Conservation (phyloP, 2,888 invertebrate species). For the Apamea anceps region DNA sequence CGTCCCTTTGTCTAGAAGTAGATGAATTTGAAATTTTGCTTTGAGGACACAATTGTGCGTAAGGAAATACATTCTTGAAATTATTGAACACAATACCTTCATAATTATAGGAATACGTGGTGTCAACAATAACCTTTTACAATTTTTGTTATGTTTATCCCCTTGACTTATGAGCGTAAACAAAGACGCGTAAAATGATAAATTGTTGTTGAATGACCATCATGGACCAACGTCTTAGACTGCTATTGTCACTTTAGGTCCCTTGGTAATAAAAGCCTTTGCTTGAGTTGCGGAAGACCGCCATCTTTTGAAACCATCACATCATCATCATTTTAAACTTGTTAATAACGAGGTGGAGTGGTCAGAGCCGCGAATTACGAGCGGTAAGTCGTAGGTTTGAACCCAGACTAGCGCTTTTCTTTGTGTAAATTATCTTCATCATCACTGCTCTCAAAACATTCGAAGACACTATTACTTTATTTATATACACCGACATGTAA, state of each 20-base stretch:
- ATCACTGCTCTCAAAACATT: neutral
- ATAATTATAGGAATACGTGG: slow-evolving; percentile 46
- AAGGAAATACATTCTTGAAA: slow-evolving; percentile 22
- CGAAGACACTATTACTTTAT: neutral
- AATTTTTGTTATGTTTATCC: slow-evolving; percentile 22
- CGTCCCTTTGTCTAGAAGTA: slow-evolving; percentile 39
- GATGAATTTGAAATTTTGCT: slow-evolving; percentile 41
- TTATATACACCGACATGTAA: neutral
- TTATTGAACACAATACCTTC: slow-evolving; percentile 42
- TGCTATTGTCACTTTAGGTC: slow-evolving; percentile 2
- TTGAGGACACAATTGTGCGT: slow-evolving; percentile 25
- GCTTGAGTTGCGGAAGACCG: slow-evolving; percentile 3
- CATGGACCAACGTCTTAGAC: neutral
- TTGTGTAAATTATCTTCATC: neutral
- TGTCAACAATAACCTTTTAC: slow-evolving; percentile 46
- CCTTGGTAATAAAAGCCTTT: neutral
- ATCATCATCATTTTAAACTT: neutral
- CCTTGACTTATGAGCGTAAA: slow-evolving; percentile 20
- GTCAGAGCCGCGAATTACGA: neutral
- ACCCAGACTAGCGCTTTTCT: neutral
- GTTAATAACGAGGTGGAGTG: neutral
- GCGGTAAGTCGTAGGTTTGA: neutral
- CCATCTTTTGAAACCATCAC: neutral
- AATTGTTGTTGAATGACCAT: slow-evolving; percentile 28
- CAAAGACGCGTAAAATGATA: slow-evolving; percentile 53